Base-by-base conservation (phyloP, 2,113 vertebrate species). In the Embiotoca jacksoni region DNA sequence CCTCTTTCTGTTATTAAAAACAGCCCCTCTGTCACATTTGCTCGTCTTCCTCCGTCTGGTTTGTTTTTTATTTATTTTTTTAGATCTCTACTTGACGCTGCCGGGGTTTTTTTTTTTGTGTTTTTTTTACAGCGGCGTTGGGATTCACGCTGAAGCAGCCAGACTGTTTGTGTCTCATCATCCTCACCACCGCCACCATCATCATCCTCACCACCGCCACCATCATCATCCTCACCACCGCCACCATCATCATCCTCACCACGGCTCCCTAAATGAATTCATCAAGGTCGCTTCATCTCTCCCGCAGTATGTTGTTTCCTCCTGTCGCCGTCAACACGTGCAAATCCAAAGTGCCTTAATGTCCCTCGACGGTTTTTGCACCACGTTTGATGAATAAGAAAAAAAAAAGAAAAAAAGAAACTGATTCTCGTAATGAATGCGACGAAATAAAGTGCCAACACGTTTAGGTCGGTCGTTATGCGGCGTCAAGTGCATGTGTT, bases 1-100 rank as follows among this genome's bases (percentile, higher is more conserved):
- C 72, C 84, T 87, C 81, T 68, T 5, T 73, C 66, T 83, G 74
- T 86, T 50, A 90, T 89, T 85, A 89, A 91, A 83, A 91, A 69
- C 75, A 57, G 77, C 62, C 23, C 30, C 77, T 69, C 74, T 46
- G 41, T 46, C 66, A 64, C 81, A 71, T 59, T 68, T 58, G 61
- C 49, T 56, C 57, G 41, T 33, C 49, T 47, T 5, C 54, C 10
- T 49, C 46, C 14, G 4, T 15, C 7, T 41, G 64, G 23, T 39
- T 16, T 46, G 5, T 70, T 32, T 46, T 23, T 23, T n/a, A n/a
- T n/a, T n/a, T n/a, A n/a, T 23, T 23, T 23, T 23, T 23, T 23
- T 23, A 39, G 30, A 63, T 72, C 54, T 46, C 37, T 62, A 23
- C 23, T 49, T 46, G 53, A 44, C 11, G 3, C 66, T 53, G n/a